Evolutionary conservation across 1,140 invertebrate genomes (phyloP).

Genomic region (Aphis craccivora): DNA sequence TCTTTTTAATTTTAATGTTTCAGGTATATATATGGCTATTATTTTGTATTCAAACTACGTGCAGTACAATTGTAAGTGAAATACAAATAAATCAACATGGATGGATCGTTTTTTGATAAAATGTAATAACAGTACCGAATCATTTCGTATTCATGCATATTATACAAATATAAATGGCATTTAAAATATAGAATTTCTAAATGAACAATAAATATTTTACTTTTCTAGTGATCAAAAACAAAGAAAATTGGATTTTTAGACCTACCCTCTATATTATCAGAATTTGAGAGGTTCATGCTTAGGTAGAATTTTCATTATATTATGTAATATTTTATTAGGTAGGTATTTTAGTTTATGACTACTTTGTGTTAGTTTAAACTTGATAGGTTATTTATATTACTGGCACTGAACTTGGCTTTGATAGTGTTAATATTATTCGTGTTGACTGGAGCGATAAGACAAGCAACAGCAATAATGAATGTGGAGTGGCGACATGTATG

Average conservation of each 20-base stretch:
- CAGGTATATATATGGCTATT: slow-evolving; percentile 1
- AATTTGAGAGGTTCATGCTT: not conserved
- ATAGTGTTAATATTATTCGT: not conserved
- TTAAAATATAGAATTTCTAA: not conserved
- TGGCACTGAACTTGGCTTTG: not conserved
- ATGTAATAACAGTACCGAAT: not conserved
- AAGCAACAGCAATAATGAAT: not conserved
- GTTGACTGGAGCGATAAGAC: not conserved
- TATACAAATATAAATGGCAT: not conserved
- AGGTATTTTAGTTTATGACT: not conserved
- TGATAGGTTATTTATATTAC: not conserved
- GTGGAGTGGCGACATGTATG: not conserved
- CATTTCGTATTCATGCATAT: not conserved
- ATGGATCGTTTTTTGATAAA: not conserved
- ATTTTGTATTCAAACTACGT: not conserved
- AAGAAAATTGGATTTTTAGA: not conserved
- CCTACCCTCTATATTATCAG: not conserved
- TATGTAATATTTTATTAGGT: not conserved
- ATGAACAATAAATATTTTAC: not conserved
- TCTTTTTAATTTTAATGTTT: not conserved
- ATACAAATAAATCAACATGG: not conserved
- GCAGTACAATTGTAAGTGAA: not conserved
- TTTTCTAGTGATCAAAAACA: not conserved
- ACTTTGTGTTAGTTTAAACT: not conserved
- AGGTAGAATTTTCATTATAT: not conserved